A percentile compares a stretch with the other conserved stretches of the same genome.
phyloP scores from a whole-genome alignment of 2,113 vertebrate genomes.

The Scytalopus superciliaris region DNA sequence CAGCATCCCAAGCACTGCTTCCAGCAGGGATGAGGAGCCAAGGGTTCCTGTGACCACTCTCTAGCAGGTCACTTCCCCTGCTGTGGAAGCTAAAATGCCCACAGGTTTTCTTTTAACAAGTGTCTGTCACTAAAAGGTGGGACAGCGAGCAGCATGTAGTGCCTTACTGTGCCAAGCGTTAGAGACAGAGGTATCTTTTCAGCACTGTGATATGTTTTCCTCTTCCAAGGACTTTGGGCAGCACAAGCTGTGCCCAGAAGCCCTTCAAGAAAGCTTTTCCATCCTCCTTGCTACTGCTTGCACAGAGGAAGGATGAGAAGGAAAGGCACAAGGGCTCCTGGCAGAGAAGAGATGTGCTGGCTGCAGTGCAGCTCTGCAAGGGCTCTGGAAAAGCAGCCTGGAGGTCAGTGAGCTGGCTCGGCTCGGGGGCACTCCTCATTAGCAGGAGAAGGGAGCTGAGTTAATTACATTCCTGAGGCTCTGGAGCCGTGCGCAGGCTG shows the following conservation, averaged over 20 bases:
- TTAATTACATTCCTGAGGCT: neutral
- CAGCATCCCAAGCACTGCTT: neutral
- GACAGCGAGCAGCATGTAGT: rapidly evolving
- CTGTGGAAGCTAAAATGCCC: neutral
- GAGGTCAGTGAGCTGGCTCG: neutral
- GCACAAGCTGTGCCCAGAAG: neutral
- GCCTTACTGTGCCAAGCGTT: rapidly evolving
- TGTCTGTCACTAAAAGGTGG: neutral
- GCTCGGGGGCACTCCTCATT: neutral
- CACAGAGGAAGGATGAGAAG: neutral
- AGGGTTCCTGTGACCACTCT: neutral
- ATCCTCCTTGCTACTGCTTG: neutral
- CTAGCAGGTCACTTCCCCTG: neutral
- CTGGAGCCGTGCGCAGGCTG: neutral
- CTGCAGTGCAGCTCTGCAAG: neutral
- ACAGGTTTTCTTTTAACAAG: neutral
- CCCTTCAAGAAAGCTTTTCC: neutral
- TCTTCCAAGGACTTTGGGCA: neutral
- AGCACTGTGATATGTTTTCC: rapidly evolving
- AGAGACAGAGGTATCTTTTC: neutral
- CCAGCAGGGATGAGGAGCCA: neutral
- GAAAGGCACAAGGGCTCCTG: neutral
- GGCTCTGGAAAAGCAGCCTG: neutral
- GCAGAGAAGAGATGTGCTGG: neutral
- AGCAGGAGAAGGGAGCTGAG: neutral